phyloP scores from a whole-genome alignment of 2,113 vertebrate genomes.

The Anhinga anhinga region DNA sequence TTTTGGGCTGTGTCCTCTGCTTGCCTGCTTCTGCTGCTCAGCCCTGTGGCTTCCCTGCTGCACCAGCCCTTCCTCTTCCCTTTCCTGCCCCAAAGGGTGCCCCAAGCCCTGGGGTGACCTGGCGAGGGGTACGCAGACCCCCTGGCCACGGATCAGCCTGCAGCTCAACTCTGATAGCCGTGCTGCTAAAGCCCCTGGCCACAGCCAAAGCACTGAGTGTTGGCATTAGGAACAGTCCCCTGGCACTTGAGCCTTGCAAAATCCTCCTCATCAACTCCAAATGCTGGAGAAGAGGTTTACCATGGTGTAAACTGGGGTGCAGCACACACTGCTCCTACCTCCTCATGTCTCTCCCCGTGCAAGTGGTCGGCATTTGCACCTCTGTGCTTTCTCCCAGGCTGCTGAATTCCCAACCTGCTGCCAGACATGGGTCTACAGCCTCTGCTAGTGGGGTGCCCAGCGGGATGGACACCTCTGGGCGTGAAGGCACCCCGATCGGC shows the following conservation, averaged over 20 bases:
- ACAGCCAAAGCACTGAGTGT: accelerated
- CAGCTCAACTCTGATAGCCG: not conserved
- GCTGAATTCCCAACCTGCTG: not conserved
- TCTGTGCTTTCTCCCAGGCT: not conserved
- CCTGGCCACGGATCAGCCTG: accelerated
- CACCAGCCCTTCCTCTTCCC: not conserved
- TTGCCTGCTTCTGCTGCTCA: not conserved
- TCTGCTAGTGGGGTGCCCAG: accelerated
- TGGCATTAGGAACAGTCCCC: not conserved
- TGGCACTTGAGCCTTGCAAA: not conserved
- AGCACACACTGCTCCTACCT: accelerated
- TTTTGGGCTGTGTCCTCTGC: not conserved
- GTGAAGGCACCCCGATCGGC: accelerated
- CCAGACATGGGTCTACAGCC: not conserved
- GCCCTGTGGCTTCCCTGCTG: not conserved
- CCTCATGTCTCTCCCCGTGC: not conserved
- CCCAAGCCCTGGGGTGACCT: not conserved
- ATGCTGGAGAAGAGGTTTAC: not conserved
- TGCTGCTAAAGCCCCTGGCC: not conserved
- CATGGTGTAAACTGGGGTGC: not conserved
- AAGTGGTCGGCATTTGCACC: not conserved
- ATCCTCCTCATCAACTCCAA: not conserved
- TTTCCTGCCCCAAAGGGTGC: not conserved
- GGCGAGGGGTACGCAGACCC: not conserved
- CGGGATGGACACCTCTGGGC: too few relatives aligned